Evolutionary conservation across 1,140 invertebrate genomes (phyloP).

Genomic region (Zelostemma sp.): DNA sequence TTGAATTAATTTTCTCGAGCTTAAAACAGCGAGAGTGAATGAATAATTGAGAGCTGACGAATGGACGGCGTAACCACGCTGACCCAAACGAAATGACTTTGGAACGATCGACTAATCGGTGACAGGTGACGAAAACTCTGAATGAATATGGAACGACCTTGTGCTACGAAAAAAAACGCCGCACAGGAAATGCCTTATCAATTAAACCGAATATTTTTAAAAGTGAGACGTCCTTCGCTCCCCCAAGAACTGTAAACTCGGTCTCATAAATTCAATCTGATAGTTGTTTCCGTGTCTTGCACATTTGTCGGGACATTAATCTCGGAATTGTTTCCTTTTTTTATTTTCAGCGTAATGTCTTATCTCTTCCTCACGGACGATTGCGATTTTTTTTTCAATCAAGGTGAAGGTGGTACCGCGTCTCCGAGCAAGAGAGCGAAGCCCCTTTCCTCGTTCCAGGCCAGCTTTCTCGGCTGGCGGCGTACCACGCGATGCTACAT

Average conservation of each 20-base stretch:
- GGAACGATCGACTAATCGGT: conserved; percentile 31
- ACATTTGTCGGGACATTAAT: conserved; percentile 48
- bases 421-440: conserved; percentile 27
- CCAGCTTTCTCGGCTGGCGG: conserved; percentile 44
- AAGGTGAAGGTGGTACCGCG: conserved; percentile 55
- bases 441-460: conserved; percentile 39
- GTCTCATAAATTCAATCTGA: conserved; percentile 26
- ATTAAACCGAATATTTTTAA: not conserved
- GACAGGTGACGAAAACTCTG: conserved; percentile 14
- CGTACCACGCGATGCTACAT: conserved; percentile 71
- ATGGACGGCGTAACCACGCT: conserved; percentile 58
- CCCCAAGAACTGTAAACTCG: not conserved
- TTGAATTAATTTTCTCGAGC: too few species aligned
- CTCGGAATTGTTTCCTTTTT: conserved; percentile 46
- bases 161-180: conserved; percentile 20
- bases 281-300: conserved; percentile 16
- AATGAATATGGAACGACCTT: conserved; percentile 36
- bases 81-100: conserved; percentile 41
- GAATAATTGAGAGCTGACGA: conserved; percentile 60
- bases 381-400: conserved; percentile 55
- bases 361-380: conserved; percentile 49
- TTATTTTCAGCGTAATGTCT: conserved; percentile 44
- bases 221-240: not conserved
- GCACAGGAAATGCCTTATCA: not conserved
- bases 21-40: too few species aligned